These are phyloP conservation scores for Papilio elwesi DNA, from an alignment of 2,888 invertebrate genomes.

Conservation along the genomic window DNA sequence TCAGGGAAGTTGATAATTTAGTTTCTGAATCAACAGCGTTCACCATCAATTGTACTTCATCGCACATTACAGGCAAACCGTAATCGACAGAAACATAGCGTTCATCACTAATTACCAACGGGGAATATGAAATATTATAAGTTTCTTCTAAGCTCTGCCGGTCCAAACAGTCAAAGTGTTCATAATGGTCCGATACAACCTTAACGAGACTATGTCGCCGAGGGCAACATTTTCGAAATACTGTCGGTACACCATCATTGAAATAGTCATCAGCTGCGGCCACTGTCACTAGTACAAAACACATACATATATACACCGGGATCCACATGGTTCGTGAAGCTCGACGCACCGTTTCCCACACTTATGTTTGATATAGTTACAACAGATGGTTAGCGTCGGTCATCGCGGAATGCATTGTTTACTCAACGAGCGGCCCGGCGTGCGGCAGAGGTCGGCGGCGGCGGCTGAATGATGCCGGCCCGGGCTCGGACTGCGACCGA, in stretches of 20 bases:
- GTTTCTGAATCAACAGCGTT: constrained; percentile 52
- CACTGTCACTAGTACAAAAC: constrained; percentile 51
- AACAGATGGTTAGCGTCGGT: constrained; percentile 70
- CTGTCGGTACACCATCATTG: constrained; percentile 49
- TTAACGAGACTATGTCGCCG: constrained; percentile 63
- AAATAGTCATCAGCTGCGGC: constrained; percentile 26
- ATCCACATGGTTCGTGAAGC: constrained; percentile 61
- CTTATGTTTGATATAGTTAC: constrained; percentile 55
- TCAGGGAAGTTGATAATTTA: constrained; percentile 44
- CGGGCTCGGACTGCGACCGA: constrained; percentile 38
- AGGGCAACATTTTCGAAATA: constrained; percentile 75
- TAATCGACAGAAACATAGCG: constrained; percentile 53
- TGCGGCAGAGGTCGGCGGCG: constrained; percentile 61
- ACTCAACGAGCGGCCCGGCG: constrained; percentile 53
- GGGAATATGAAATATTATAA: constrained; percentile 58
- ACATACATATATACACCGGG: constrained; percentile 57
- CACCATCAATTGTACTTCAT: constrained; percentile 52
- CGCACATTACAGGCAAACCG: constrained; percentile 64
- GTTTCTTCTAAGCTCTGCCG: constrained; percentile 51
- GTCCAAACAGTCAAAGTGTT: constrained; percentile 63
- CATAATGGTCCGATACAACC: constrained; percentile 50
- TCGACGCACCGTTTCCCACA: constrained; percentile 43
- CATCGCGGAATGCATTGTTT: constrained; percentile 67
- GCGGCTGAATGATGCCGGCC: constrained; percentile 57
- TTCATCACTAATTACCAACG: constrained; percentile 58